These are phyloP conservation scores for Corticium candelabrum DNA, from an alignment of 37 sponge, comb jelly and placozoan species.

Conservation along the genomic window DNA sequence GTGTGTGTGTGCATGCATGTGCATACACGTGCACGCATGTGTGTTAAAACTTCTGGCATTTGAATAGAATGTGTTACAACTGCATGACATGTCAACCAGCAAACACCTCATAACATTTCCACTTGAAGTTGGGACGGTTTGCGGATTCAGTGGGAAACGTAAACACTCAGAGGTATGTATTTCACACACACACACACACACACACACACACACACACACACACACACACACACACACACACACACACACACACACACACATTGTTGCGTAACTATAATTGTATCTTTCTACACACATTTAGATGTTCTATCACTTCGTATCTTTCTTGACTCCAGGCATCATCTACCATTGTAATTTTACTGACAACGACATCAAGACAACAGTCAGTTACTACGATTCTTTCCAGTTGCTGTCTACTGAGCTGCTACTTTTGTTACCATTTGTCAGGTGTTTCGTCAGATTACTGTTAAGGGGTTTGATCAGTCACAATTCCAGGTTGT, in stretches of 20 bases:
- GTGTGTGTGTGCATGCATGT: not conserved
- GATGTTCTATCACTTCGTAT: slow-evolving; percentile 83
- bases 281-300: not conserved
- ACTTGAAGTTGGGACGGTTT: slow-evolving; percentile 50
- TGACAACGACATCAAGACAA: slow-evolving; percentile 19
- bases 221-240: too few species aligned
- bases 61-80: not conserved
- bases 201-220: too few species aligned
- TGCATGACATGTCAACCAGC: slow-evolving; percentile 16
- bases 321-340: slow-evolving; percentile 88
- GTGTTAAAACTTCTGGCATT: not conserved
- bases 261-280: too few species aligned
- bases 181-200: too few species aligned
- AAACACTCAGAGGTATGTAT: slow-evolving; percentile 32
- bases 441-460: slow-evolving; percentile 59
- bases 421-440: too few species aligned
- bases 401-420: too few species aligned
- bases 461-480: slow-evolving; percentile 75
- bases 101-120: slow-evolving; percentile 42
- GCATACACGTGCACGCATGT: not conserved
- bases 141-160: slow-evolving; percentile 38
- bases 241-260: too few species aligned
- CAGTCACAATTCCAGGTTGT: slow-evolving; percentile 44
- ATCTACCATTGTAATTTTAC: slow-evolving; percentile 51
- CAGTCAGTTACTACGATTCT: slow-evolving; percentile 13